Conservation (phyloP, 1,140 invertebrate species). For the Drosophila nigrodunni region DNA sequence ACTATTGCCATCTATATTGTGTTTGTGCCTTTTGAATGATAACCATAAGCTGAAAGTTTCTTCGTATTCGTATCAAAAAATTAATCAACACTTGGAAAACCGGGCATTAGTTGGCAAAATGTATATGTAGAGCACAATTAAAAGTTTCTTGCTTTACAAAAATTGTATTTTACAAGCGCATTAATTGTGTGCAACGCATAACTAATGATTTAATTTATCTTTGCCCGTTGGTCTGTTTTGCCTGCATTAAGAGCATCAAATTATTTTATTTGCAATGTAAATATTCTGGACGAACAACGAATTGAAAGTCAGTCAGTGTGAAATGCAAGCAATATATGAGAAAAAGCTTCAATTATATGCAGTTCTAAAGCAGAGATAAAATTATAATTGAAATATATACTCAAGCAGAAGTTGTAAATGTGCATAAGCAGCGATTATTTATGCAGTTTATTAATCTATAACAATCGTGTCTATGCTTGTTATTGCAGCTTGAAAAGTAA, state of each 20-base stretch:
- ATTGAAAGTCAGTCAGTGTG: slow-evolving; percentile 41
- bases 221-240: slow-evolving; percentile 46
- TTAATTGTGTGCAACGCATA: slow-evolving; percentile 74
- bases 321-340: slow-evolving; percentile 57
- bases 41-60: slow-evolving; percentile 1
- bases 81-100: not conserved
- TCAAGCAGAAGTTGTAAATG: slow-evolving; percentile 1
- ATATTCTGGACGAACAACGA: slow-evolving; percentile 35
- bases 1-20: not conserved
- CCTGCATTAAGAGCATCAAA: slow-evolving; percentile 69
- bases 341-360: slow-evolving; percentile 59
- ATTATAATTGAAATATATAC: slow-evolving; percentile 24
- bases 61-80: not conserved
- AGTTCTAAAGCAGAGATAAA: slow-evolving; percentile 17
- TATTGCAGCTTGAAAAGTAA: too few relatives aligned
- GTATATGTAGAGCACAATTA: slow-evolving; percentile 53
- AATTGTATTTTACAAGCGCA: slow-evolving; percentile 66
- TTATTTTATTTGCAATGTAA: slow-evolving; percentile 81
- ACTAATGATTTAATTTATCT: slow-evolving; percentile 79
- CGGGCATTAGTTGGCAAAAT: not conserved
- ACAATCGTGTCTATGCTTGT: too few relatives aligned
- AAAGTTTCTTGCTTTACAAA: slow-evolving; percentile 53
- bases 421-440: not conserved
- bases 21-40: slow-evolving; percentile 3
- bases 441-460: not conserved